These are phyloP conservation scores for Miopithecus talapoin DNA, from an alignment of 2,797 vertebrate species.

Conservation along the genomic window DNA sequence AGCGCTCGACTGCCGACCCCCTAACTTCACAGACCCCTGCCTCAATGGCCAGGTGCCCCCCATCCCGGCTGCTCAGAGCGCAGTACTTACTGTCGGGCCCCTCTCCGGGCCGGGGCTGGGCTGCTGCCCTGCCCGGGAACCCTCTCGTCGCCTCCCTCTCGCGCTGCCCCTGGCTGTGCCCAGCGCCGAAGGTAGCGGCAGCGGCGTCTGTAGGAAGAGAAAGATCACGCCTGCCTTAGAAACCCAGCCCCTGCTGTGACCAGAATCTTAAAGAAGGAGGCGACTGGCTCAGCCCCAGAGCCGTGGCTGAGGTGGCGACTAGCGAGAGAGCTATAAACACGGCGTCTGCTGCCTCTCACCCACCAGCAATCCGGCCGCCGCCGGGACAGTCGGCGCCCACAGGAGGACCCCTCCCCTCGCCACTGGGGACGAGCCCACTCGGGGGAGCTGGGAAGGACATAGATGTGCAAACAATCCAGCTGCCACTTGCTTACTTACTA, in stretches of 20 bases:
- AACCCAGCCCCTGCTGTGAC: constrained; percentile 78
- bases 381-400: background rate
- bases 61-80: background rate
- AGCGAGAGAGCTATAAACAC: constrained; percentile 58
- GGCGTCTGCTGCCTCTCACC: background rate
- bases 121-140: background rate
- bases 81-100: constrained; percentile 74
- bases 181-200: constrained; percentile 34
- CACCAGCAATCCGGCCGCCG: background rate
- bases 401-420: background rate
- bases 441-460: background rate
- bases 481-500: background rate
- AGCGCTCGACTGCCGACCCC: background rate
- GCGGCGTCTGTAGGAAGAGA: constrained; percentile 69
- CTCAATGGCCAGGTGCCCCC: background rate
- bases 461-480: background rate
- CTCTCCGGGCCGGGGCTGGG: background rate
- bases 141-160: background rate
- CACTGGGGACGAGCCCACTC: background rate
- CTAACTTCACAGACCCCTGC: background rate
- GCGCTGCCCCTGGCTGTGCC: constrained; percentile 49
- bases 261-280: constrained; percentile 81
- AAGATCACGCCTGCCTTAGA: constrained; percentile 75
- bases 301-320: constrained; percentile 37
- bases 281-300: constrained; percentile 73